Percentiles rank a stretch among this genome's conserved stretches.
Evolutionary conservation across 2,888 invertebrate genomes (phyloP).

Genomic region (Tolmerus cingulatus): DNA sequence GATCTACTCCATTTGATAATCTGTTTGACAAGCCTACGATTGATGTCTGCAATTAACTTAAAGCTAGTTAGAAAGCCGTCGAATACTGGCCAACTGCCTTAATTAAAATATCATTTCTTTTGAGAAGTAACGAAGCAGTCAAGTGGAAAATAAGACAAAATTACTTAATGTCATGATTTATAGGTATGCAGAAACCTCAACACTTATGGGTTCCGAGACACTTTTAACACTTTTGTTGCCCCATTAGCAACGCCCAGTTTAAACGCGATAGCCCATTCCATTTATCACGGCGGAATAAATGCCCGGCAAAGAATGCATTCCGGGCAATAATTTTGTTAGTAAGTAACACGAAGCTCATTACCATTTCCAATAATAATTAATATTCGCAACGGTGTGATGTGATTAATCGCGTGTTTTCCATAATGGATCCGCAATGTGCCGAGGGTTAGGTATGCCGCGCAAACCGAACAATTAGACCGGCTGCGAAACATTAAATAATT

Average conservation of each 20-base stretch:
- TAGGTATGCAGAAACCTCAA: constrained; percentile 10
- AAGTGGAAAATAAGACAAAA: constrained; percentile 24
- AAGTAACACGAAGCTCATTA: not conserved
- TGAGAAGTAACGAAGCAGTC: not conserved
- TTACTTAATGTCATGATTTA: constrained; percentile 23
- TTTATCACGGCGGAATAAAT: not conserved
- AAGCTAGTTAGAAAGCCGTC: not conserved
- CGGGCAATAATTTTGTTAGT: not conserved
- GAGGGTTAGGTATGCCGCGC: not conserved
- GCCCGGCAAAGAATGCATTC: not conserved
- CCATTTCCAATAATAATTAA: constrained; percentile 17
- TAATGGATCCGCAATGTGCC: not conserved
- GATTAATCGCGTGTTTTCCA: constrained; percentile 4
- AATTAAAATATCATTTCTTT: constrained; percentile 17
- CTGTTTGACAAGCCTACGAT: not conserved
- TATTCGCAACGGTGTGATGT: not conserved
- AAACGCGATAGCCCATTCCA: not conserved
- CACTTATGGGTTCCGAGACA: not conserved
- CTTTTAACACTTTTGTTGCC: not conserved
- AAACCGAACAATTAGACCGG: not conserved
- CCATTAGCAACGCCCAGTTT: not conserved
- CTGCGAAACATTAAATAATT: not conserved
- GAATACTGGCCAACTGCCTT: not conserved
- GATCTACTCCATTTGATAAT: not conserved
- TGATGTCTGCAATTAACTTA: constrained; percentile 12